Conservation (phyloP, 1,140 invertebrate species). For the Parapsyche elsis region DNA sequence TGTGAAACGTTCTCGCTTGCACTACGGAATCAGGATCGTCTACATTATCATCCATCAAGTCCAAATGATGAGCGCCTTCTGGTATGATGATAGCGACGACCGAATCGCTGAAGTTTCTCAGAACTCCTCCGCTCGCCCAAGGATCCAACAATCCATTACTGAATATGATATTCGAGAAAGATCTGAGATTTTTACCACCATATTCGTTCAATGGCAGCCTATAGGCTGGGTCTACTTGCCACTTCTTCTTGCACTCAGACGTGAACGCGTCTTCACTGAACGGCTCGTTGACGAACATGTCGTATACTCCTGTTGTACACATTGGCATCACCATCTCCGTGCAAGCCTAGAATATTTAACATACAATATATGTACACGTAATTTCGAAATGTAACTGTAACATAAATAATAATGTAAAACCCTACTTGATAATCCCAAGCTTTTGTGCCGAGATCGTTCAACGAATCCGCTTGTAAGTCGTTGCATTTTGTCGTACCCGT, state of each 20-base stretch:
- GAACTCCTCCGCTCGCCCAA: constrained; percentile 92
- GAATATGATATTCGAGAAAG: constrained; percentile 87
- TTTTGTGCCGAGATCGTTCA: constrained; percentile 70
- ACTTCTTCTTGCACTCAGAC: constrained; percentile 77
- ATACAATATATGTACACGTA: not conserved
- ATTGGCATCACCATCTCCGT: constrained; percentile 97
- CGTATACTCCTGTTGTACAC: constrained; percentile 80
- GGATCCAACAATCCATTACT: constrained; percentile 94
- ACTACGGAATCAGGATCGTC: constrained; percentile 79
- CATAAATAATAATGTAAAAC: not conserved
- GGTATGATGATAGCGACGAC: constrained; percentile 84
- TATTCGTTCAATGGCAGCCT: constrained; percentile 80
- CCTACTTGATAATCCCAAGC: constrained; percentile 84
- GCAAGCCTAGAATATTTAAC: constrained; percentile 75
- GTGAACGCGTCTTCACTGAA: constrained; percentile 81
- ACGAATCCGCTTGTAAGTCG: constrained; percentile 64
- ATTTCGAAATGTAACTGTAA: not conserved
- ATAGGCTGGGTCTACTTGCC: constrained; percentile 73
- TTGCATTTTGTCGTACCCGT: constrained; percentile 78
- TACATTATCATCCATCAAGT: constrained; percentile 79
- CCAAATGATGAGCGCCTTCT: constrained; percentile 93
- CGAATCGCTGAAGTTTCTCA: constrained; percentile 74
- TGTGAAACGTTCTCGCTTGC: constrained; percentile 75
- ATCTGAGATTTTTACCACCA: constrained; percentile 77
- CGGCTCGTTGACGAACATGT: constrained; percentile 83